These are phyloP conservation scores for Oenanthe oenanthe DNA, from an alignment of 2,113 vertebrate genomes.

Conservation along the genomic window DNA sequence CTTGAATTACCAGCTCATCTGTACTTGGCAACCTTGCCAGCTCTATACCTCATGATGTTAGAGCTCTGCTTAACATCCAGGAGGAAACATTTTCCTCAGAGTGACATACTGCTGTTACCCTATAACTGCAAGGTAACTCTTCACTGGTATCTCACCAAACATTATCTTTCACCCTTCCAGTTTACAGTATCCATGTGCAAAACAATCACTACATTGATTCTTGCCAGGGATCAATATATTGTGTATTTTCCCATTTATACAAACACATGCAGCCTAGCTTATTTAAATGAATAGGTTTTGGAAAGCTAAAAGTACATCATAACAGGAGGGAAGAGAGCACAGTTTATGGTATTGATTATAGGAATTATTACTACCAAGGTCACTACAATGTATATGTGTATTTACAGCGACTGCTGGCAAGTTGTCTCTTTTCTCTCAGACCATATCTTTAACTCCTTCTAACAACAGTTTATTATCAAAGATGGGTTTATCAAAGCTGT, in stretches of 20 bases:
- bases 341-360: background rate
- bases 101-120: background rate
- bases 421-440: background rate
- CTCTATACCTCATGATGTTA: background rate
- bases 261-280: background rate
- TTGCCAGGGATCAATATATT: background rate
- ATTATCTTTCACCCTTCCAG: background rate
- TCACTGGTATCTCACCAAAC: background rate
- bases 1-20: background rate
- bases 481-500: background rate
- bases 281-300: background rate
- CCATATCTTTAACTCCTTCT: background rate
- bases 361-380: background rate
- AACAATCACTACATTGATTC: background rate
- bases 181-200: background rate
- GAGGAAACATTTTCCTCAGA: background rate
- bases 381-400: background rate
- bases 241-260: background rate
- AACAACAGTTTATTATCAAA: background rate
- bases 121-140: background rate
- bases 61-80: background rate
- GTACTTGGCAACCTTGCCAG: background rate
- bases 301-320: background rate
- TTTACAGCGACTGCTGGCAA: background rate
- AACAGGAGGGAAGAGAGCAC: background rate